Percentiles rank a stretch among this genome's conserved stretches.
Evolutionary conservation across 37 sponge, comb jelly and placozoan genomes (phyloP).

Genomic region (Ephydatia muelleri): DNA sequence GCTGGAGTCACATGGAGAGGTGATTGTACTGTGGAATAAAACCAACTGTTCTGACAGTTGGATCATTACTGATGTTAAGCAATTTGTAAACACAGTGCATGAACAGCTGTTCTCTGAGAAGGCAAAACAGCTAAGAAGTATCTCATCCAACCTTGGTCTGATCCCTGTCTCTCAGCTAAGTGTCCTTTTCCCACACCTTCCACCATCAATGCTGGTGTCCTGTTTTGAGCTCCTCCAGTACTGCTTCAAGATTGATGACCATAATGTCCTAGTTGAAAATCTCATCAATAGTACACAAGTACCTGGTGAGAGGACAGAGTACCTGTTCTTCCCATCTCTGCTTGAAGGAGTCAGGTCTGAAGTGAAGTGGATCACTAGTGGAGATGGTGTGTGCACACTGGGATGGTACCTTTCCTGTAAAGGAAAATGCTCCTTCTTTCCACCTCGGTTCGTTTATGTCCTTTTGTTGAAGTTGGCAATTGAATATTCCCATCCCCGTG

Average conservation of each 20-base stretch:
- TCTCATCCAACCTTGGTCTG: not conserved
- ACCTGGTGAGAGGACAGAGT: not conserved
- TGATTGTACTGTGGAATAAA: not conserved
- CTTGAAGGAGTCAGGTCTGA: not conserved
- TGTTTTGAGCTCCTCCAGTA: constrained; percentile 17
- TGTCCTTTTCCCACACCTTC: not conserved
- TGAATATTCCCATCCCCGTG: constrained; percentile 7
- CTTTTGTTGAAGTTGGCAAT: constrained; percentile 26
- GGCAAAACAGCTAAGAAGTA: not conserved
- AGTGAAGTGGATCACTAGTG: not conserved
- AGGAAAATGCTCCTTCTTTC: constrained; percentile 16
- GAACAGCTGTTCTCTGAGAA: constrained; percentile 4
- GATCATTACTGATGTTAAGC: constrained; percentile 8
- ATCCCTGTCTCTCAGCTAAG: not conserved
- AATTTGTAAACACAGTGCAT: not conserved
- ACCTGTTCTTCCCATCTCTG: constrained; percentile 47
- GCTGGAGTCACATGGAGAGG: not conserved
- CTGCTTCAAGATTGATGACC: constrained; percentile 16
- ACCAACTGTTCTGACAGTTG: not conserved
- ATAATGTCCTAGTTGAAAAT: not conserved
- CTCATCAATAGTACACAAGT: not conserved
- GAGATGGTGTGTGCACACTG: not conserved
- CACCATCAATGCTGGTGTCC: constrained; percentile 4
- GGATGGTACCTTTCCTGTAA: constrained; percentile 38
- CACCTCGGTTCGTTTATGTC: constrained; percentile 40